These are phyloP conservation scores for Drosophila melanica DNA, from an alignment of 1,140 invertebrate species.

Conservation along the genomic window DNA sequence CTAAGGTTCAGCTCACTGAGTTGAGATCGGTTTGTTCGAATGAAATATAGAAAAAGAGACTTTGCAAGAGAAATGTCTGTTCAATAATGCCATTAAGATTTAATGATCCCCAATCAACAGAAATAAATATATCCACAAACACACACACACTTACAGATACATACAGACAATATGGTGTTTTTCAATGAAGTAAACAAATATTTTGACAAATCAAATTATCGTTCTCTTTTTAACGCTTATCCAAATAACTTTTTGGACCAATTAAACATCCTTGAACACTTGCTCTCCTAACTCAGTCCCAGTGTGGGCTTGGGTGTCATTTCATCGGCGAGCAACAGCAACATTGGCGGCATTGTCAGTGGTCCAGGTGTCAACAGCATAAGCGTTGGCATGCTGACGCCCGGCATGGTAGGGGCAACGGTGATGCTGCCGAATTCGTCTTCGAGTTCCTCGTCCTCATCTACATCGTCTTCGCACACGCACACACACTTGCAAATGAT, in stretches of 20 bases:
- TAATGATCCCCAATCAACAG: not conserved
- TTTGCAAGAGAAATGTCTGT: not conserved
- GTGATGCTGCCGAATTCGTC: constrained; percentile 78
- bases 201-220: constrained; percentile 15
- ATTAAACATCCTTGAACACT: constrained; percentile 1
- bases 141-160: constrained; percentile 20
- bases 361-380: constrained; percentile 50
- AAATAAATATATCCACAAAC: not conserved
- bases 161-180: constrained; percentile 12
- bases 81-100: not conserved
- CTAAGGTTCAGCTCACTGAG: no score
- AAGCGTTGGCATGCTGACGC: constrained; percentile 64
- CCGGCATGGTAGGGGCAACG: constrained; percentile 65
- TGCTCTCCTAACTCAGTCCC: constrained; percentile 15
- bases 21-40: no score
- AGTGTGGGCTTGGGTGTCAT: constrained; percentile 22
- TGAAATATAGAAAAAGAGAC: not conserved
- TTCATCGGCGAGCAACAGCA: constrained; percentile 7
- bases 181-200: constrained; percentile 5
- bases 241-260: constrained; percentile 50
- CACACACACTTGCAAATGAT: constrained; percentile 71
- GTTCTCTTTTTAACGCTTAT: constrained; percentile 42
- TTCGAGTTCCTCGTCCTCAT: constrained; percentile 81
- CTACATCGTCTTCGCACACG: constrained; percentile 79
- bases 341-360: constrained; percentile 13